Conservation (phyloP, 2,113 vertebrate species). For the Sylvietta virens region DNA sequence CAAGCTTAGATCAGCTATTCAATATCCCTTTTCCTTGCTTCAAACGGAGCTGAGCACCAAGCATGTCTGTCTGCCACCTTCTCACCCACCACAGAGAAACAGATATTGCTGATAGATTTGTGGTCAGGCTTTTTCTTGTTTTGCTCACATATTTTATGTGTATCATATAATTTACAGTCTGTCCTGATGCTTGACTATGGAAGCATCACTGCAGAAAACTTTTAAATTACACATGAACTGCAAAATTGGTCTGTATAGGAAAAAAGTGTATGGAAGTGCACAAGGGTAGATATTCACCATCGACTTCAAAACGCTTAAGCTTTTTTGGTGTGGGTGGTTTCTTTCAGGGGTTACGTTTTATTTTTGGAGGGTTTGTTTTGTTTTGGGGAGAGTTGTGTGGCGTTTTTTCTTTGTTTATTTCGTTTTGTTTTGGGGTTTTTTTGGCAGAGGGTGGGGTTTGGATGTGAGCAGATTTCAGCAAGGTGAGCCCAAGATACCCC, state of each 20-base stretch:
- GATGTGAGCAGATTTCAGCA: neutral
- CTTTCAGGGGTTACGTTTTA: neutral
- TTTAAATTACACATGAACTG: neutral
- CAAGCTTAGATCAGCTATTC: neutral
- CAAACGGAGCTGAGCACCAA: neutral
- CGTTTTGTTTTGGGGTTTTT: neutral
- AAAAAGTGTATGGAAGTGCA: neutral
- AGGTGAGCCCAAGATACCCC: neutral
- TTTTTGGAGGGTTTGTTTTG: neutral
- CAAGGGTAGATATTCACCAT: neutral
- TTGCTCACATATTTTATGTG: neutral
- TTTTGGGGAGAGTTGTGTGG: neutral
- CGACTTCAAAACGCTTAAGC: neutral
- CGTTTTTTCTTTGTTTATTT: neutral
- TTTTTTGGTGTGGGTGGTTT: neutral
- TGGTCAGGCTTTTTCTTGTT: neutral
- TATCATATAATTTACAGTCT: neutral
- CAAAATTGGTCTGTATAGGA: neutral
- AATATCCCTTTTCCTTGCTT: neutral
- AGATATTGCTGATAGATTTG: neutral
- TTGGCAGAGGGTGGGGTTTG: neutral
- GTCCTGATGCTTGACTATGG: neutral
- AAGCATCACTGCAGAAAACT: neutral
- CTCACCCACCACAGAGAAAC: neutral
- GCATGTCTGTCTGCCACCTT: neutral